Conservation (phyloP, 2,797 vertebrate species). For the Orestias chungarensis region DNA sequence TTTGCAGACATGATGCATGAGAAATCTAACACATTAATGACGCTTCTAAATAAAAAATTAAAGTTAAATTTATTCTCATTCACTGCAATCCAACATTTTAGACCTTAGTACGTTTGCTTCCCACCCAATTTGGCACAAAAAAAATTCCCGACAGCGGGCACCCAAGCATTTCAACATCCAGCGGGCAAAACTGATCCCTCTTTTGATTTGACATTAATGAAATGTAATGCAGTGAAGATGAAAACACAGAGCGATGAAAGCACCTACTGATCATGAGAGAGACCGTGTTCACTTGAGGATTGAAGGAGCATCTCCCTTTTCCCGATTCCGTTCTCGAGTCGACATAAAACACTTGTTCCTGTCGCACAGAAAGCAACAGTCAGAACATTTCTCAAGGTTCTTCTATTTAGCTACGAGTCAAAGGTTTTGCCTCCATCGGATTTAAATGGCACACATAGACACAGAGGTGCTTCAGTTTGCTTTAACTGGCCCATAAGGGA, state of each 20-base stretch:
- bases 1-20: no score
- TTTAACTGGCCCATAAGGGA: conserved; percentile 39
- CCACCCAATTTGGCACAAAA: background rate
- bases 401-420: conserved; percentile 14
- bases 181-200: background rate
- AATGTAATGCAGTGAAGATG: background rate
- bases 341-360: conserved; percentile 94
- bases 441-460: conserved; percentile 24
- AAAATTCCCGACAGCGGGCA: background rate
- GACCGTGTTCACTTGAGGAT: conserved; percentile 93
- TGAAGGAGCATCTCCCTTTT: conserved; percentile 97
- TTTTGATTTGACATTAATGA: background rate
- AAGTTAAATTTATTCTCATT: no score
- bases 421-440: conserved; percentile 12
- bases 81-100: no score
- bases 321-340: conserved; percentile 93
- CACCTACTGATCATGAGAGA: conserved; percentile 99
- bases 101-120: background rate
- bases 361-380: conserved; percentile 44
- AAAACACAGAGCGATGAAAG: conserved; percentile 8
- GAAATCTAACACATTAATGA: no score
- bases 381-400: conserved; percentile 30
- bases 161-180: background rate
- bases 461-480: conserved; percentile 9
- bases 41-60: no score